Evolutionary conservation across 2,888 invertebrate genomes (phyloP).

Genomic region (Nebria brevicollis): DNA sequence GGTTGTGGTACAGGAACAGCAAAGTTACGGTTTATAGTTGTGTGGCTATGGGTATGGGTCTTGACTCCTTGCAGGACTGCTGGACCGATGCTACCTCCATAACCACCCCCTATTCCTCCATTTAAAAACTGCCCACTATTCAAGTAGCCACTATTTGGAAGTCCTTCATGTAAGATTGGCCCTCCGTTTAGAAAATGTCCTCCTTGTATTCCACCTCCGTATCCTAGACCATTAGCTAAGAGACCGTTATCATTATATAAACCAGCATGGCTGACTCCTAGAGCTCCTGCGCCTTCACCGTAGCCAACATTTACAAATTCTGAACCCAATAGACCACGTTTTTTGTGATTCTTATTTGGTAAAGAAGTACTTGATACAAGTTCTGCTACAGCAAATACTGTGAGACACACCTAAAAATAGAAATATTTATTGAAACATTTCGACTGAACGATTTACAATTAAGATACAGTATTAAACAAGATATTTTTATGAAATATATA

Average conservation of each 20-base stretch:
- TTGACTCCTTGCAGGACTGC: neutral
- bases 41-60: neutral
- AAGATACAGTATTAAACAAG: no score
- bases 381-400: neutral
- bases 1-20: constrained; percentile 3
- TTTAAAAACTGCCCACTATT: neutral
- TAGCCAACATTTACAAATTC: neutral
- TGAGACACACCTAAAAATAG: neutral
- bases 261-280: neutral
- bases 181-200: neutral
- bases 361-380: neutral
- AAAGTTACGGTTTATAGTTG: neutral
- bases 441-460: no score
- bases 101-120: neutral
- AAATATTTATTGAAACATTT: no score
- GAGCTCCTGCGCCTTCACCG: neutral
- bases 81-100: neutral
- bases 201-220: neutral
- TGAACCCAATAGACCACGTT: neutral
- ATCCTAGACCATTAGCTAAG: neutral
- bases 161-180: neutral
- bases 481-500: no score
- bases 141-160: neutral
- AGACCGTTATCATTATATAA: neutral
- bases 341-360: neutral